A percentile compares a stretch with the other conserved stretches of the same genome.
Conservation (phyloP, 2,113 vertebrate species). For the Sisor rabdophorus region DNA sequence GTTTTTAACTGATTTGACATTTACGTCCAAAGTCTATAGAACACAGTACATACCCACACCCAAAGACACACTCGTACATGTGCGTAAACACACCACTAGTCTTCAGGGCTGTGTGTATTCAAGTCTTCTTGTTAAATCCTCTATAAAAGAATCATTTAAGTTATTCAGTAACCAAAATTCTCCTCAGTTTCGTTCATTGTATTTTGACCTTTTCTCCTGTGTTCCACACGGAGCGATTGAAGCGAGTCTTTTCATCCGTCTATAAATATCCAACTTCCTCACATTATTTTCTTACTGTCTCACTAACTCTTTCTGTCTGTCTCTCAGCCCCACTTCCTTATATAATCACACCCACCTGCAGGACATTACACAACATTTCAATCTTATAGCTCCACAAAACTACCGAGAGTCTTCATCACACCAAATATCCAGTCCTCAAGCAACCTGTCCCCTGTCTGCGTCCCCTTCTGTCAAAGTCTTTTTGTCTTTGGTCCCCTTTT, state of each 20-base stretch:
- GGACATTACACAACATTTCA: constrained; percentile 59
- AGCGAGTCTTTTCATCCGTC: background rate
- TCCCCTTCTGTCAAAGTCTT: background rate
- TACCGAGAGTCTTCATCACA: background rate
- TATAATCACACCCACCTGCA: constrained; percentile 66
- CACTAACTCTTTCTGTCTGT: constrained; percentile 10
- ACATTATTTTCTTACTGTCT: background rate
- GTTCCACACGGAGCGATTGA: background rate
- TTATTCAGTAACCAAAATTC: background rate
- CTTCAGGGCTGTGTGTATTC: background rate
- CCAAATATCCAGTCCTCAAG: too few relatives aligned
- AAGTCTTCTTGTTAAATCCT: constrained; percentile 8
- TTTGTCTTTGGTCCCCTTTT: background rate
- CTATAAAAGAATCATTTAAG: background rate
- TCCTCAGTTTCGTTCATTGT: background rate
- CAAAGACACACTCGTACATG: background rate
- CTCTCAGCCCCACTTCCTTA: constrained; percentile 51
- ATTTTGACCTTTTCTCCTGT: background rate
- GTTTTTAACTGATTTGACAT: background rate
- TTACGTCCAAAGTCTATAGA: background rate
- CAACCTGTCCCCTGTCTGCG: background rate
- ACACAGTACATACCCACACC: background rate
- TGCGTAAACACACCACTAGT: background rate
- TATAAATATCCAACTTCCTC: background rate
- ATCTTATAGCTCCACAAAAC: constrained; percentile 18